Conservation (phyloP, 2,113 vertebrate species). For the Centropus unirufus region DNA sequence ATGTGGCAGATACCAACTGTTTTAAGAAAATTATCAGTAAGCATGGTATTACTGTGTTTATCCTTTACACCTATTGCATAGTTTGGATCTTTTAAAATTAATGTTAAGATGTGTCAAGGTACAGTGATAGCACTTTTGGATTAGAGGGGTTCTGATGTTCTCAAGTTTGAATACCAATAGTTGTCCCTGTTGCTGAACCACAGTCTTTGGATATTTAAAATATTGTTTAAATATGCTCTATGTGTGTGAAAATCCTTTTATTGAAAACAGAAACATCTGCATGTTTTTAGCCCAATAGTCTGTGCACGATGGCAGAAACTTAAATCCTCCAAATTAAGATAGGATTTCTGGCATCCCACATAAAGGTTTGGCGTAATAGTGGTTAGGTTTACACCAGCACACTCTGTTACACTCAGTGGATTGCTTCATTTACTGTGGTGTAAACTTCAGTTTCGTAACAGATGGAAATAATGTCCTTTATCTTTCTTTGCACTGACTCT, state of each 20-base stretch:
- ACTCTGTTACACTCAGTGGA: not conserved
- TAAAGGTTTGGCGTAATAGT: not conserved
- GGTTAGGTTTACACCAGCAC: not conserved
- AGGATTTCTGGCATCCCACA: not conserved
- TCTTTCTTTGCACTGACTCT: not conserved
- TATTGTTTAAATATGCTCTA: rapidly evolving
- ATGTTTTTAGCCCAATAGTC: not conserved
- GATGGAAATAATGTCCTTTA: not conserved
- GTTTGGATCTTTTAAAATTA: not conserved
- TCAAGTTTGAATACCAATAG: not conserved
- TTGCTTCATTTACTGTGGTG: not conserved
- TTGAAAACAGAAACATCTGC: not conserved
- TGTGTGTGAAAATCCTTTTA: not conserved
- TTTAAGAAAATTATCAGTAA: not conserved
- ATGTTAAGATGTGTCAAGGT: not conserved
- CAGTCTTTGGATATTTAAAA: not conserved
- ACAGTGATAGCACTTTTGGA: not conserved
- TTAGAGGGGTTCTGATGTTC: not conserved
- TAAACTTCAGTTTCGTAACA: not conserved
- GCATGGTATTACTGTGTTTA: not conserved
- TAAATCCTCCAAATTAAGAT: not conserved
- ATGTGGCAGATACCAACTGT: not conserved
- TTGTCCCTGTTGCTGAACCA: not conserved
- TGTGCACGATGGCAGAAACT: not conserved
- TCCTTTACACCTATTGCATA: not conserved